Evolutionary conservation across 2,888 invertebrate species (phyloP), one percentile per base, ranked within the genome.

Genomic region (Orthosia incerta): DNA sequence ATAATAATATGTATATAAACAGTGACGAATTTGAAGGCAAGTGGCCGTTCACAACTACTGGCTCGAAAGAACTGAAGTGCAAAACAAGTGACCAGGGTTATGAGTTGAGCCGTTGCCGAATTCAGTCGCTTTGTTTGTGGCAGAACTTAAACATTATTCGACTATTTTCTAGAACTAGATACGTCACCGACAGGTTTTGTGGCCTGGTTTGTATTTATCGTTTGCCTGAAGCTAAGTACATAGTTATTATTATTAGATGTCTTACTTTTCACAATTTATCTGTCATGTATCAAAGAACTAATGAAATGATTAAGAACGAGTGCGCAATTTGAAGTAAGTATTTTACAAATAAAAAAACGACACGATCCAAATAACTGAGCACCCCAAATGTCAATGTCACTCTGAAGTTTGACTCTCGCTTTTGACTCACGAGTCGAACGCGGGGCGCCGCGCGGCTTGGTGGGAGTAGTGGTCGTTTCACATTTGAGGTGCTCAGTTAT

Each of bases 151-250:
- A 18, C 1, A 13, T 20, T 66, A 56, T 50, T 39, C 4, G 31
- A 68, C 2, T 13, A 31, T 59, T 67, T 68, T 57, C 16, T 68
- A 16, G 12, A 4, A 18, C 20, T 31, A 55, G 23, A 45, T 23
- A 39, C 15, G 5, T 48, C 15, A 20, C 45, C 5, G 13, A n/a
- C 26, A 74, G 69, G n/a, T 59, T 59, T 51, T 23, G 45, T 23
- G 39, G 18, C 39, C 48, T 48, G 4, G 3, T 23, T 51, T 11
- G 15, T 39, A 26, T 26, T 31, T 20, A 48, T 48, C 23, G 20
- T 53, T 48, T n/a, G 46, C 71, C 53, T 78, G 18, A 48, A 59
- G 71, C 23, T 13, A 53, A 46, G 11, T 18, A 15, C 15, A 26
- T 3, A 55, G 7, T 31, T 53, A 31, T 51, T 59, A 46, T 31